Evolutionary conservation across 2,113 vertebrate genomes (phyloP).

Genomic region (Capreolus pygargus): DNA sequence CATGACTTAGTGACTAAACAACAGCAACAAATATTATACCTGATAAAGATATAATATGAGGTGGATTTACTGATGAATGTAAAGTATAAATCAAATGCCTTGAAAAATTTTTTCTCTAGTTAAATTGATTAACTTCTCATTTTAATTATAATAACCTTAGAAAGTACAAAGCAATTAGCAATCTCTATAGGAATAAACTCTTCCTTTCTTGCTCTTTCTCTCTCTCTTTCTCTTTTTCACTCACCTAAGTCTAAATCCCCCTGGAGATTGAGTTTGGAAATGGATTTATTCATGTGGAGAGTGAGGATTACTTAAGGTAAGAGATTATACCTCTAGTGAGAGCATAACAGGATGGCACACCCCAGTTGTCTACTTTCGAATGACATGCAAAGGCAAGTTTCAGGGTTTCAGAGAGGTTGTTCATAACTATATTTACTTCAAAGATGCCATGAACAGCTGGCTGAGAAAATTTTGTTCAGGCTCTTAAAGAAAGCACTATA

Average conservation of each 20-base stretch:
- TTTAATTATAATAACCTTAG: not conserved
- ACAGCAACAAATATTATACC: not conserved
- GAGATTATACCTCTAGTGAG: not conserved
- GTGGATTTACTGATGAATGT: not conserved
- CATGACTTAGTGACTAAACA: not conserved
- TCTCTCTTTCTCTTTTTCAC: not conserved
- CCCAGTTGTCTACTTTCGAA: not conserved
- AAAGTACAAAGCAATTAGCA: not conserved
- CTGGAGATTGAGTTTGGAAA: not conserved
- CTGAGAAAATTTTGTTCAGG: not conserved
- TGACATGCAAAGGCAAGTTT: not conserved
- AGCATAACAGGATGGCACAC: not conserved
- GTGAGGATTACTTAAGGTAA: not conserved
- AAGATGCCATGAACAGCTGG: not conserved
- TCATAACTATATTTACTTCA: not conserved
- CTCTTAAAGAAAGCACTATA: not conserved
- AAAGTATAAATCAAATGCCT: not conserved
- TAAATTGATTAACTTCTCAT: not conserved
- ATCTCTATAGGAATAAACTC: not conserved
- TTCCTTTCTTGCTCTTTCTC: not conserved
- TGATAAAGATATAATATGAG: not conserved
- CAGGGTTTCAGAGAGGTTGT: not conserved
- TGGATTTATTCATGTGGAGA: not conserved
- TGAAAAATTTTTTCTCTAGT: not conserved
- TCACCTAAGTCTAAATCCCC: not conserved